These are phyloP conservation scores for Apostichopus californicus DNA, from an alignment of 35 echinoderm and acorn worm species.

Conservation along the genomic window DNA sequence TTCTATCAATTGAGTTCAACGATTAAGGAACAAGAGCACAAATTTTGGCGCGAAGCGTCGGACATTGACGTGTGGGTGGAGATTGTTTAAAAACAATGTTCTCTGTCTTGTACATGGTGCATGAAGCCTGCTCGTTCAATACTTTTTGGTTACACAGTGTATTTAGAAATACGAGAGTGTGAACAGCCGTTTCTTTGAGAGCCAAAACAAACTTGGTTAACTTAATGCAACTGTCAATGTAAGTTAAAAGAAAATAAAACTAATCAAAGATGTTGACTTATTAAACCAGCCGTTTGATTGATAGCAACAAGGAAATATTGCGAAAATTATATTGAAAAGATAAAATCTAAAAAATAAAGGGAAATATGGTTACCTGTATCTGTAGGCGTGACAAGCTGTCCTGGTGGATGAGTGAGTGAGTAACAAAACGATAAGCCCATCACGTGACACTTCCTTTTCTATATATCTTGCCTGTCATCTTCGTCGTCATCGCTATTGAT, in stretches of 20 bases:
- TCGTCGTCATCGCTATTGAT: too few relatives aligned
- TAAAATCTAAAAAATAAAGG: too few relatives aligned
- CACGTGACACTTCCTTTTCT: too few relatives aligned
- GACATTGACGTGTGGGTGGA: background rate
- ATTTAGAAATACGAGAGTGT: background rate
- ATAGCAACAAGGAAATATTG: background rate
- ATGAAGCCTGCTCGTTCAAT: background rate
- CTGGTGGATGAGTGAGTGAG: too few relatives aligned
- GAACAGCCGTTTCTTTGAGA: conserved; percentile 11
- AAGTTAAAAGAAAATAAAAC: background rate
- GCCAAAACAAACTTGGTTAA: background rate
- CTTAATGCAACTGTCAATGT: background rate
- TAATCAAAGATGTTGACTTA: background rate
- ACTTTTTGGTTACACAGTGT: background rate
- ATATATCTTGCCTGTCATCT: too few relatives aligned
- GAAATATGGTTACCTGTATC: too few relatives aligned
- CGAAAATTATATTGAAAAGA: too few relatives aligned
- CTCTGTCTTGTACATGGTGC: background rate
- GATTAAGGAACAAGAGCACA: background rate
- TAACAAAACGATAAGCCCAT: too few relatives aligned
- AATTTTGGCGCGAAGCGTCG: background rate
- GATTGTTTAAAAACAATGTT: background rate
- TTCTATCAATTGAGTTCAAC: background rate
- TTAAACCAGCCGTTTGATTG: background rate
- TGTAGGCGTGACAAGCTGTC: too few relatives aligned